These are phyloP conservation scores for Nipponacmea schrenckii DNA, from an alignment of 2,888 invertebrate species.

Conservation along the genomic window DNA sequence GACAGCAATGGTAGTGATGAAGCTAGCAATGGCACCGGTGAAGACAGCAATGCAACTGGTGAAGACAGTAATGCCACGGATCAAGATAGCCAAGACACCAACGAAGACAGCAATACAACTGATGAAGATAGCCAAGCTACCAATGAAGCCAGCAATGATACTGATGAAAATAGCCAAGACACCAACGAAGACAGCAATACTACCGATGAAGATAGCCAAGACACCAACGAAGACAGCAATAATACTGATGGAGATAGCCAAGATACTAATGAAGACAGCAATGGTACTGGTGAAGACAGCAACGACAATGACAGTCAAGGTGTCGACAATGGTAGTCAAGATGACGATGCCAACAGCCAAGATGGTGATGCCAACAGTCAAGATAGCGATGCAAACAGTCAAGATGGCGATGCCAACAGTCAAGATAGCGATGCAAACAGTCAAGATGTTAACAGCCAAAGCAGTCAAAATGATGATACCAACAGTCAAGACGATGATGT, in stretches of 20 bases:
- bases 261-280: neutral
- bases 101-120: neutral
- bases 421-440: constrained; percentile 1
- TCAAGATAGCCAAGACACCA: neutral
- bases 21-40: neutral
- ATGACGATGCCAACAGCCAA: neutral
- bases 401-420: neutral
- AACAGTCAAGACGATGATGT: neutral
- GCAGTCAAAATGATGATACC: neutral
- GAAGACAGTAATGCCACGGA: neutral
- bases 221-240: no score
- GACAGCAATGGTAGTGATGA: neutral
- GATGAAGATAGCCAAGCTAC: neutral
- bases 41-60: neutral
- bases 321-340: neutral
- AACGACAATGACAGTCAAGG: neutral
- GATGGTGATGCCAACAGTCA: neutral
- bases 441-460: neutral
- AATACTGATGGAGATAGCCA: neutral
- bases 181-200: no score
- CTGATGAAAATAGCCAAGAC: no score
- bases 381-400: neutral
- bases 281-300: neutral
- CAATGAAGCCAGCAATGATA: no score
- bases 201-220: no score